Conservation (phyloP, 1,140 invertebrate genomes). For the Atta colombica region DNA sequence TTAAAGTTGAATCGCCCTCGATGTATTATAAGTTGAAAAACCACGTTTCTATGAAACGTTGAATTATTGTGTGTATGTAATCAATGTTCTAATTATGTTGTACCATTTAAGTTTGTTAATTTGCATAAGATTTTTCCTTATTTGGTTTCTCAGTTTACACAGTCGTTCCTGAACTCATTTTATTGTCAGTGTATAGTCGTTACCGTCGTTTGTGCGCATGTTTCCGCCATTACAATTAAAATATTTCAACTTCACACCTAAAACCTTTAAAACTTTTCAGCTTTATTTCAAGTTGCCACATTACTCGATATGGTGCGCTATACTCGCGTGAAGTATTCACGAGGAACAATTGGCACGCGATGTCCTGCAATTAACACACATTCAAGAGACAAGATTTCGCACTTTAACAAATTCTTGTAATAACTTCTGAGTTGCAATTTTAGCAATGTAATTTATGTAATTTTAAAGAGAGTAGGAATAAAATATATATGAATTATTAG, state of each 20-base stretch:
- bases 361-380: not conserved
- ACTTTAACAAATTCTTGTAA: not conserved
- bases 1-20: not conserved
- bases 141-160: not conserved
- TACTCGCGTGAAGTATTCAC: not conserved
- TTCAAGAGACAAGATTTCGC: not conserved
- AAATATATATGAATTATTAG: not conserved
- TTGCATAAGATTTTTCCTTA: not conserved
- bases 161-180: not conserved
- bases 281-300: not conserved
- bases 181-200: not conserved
- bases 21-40: constrained; percentile 16
- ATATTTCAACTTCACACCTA: constrained; percentile 21
- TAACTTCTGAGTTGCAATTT: not conserved
- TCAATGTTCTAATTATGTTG: constrained; percentile 1
- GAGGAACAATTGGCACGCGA: not conserved
- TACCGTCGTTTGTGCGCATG: not conserved
- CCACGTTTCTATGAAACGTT: not conserved
- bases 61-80: constrained; percentile 1
- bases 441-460: not conserved
- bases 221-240: constrained; percentile 12
- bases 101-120: not conserved
- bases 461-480: not conserved
- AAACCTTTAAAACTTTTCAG: not conserved
- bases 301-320: not conserved